These are phyloP conservation scores for Melopsittacus undulatus DNA, from an alignment of 2,797 vertebrate genomes.

Conservation along the genomic window DNA sequence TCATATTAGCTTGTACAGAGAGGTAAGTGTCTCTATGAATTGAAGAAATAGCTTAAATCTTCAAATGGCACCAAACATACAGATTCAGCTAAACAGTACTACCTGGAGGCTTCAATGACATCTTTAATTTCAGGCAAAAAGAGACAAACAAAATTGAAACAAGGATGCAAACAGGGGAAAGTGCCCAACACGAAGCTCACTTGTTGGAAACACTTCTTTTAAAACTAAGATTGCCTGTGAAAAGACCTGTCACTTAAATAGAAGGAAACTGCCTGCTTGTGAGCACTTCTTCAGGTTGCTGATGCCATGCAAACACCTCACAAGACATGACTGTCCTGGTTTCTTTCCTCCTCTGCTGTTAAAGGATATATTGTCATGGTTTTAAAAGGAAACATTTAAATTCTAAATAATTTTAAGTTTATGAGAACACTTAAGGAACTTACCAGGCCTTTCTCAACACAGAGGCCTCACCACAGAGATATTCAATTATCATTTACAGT, in stretches of 20 bases:
- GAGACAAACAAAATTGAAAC: neutral
- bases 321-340: neutral
- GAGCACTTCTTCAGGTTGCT: neutral
- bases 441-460: neutral
- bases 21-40: neutral
- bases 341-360: neutral
- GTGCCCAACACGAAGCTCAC: rapidly evolving
- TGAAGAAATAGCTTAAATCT: neutral
- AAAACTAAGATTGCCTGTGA: neutral
- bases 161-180: neutral
- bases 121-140: neutral
- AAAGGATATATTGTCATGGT: neutral
- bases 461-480: neutral
- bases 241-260: neutral
- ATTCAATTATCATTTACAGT: neutral
- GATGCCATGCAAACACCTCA: neutral
- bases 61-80: neutral
- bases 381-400: neutral
- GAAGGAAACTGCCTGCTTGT: neutral
- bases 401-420: neutral
- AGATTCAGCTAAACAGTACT: neutral
- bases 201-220: neutral
- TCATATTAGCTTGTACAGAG: neutral
- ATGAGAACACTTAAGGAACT: neutral
- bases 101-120: neutral